phyloP scores from a whole-genome alignment of 2,113 vertebrate species.

The Pelusios castaneus region DNA sequence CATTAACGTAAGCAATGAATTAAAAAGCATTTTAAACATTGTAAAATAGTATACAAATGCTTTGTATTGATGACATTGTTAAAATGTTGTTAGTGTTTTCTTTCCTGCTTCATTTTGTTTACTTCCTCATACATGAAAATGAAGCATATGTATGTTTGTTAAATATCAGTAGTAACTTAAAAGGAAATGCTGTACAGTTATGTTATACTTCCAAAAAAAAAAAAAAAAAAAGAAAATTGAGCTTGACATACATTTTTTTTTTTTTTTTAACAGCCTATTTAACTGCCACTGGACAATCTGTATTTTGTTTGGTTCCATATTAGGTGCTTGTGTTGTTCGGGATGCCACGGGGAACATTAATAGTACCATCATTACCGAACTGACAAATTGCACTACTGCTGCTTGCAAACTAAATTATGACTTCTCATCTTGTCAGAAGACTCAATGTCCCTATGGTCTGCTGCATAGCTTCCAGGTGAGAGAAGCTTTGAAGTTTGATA shows the following conservation, averaged over 20 bases:
- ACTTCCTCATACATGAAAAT: neutral
- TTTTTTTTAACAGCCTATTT: neutral
- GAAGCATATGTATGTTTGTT: neutral
- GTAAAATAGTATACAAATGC: neutral
- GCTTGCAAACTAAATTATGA: slow-evolving; percentile 90
- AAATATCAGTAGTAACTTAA: neutral
- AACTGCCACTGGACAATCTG: neutral
- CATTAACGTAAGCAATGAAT: neutral
- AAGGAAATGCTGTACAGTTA: neutral
- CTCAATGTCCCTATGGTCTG: slow-evolving; percentile 84
- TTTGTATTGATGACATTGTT: neutral
- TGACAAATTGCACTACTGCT: slow-evolving; percentile 88
- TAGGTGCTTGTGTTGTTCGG: slow-evolving; percentile 93
- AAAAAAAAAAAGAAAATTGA: neutral
- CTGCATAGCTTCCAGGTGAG: slow-evolving; percentile 90
- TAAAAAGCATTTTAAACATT: neutral
- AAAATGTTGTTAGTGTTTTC: neutral
- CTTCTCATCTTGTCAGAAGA: slow-evolving; percentile 85
- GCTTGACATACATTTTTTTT: neutral
- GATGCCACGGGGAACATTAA: slow-evolving; percentile 88
- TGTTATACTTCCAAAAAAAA: fast-evolving
- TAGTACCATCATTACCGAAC: slow-evolving; percentile 74
- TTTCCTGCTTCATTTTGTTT: neutral
- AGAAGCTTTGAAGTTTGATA: neutral
- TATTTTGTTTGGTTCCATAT: neutral